Evolutionary conservation across 2,113 vertebrate genomes (phyloP).

Genomic region (Procavia capensis): DNA sequence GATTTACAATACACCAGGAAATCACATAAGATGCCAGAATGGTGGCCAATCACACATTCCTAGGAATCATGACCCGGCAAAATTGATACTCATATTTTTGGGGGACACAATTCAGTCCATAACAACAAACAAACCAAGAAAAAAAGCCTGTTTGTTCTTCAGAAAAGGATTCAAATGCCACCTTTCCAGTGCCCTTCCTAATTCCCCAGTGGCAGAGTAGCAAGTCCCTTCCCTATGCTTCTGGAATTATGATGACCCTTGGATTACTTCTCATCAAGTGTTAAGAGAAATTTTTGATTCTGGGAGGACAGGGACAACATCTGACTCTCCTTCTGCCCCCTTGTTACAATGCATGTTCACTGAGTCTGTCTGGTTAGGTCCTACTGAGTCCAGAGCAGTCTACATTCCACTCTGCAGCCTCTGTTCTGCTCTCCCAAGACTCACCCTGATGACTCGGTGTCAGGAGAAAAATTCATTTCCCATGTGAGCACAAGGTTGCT

Average conservation of each 20-base stretch:
- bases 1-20: no score
- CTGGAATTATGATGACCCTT: background rate
- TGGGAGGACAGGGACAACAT: background rate
- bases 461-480: background rate
- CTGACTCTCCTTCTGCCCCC: background rate
- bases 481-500: background rate
- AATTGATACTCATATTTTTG: no score
- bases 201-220: background rate
- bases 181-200: background rate
- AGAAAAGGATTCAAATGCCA: background rate
- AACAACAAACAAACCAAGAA: background rate
- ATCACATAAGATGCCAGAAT: no score
- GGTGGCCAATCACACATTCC: no score
- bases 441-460: background rate
- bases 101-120: no score
- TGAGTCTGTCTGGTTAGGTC: rapidly evolving
- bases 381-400: background rate
- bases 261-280: background rate
- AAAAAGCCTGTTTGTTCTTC: background rate
- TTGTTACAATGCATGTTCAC: background rate
- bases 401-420: background rate
- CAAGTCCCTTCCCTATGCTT: background rate
- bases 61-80: no score
- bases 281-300: background rate
- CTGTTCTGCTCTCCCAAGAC: background rate